A percentile compares a stretch with the other conserved stretches of the same genome.
Conservation (phyloP, 2,113 vertebrate species). For the Sinocyclocheilus maitianheensis region DNA sequence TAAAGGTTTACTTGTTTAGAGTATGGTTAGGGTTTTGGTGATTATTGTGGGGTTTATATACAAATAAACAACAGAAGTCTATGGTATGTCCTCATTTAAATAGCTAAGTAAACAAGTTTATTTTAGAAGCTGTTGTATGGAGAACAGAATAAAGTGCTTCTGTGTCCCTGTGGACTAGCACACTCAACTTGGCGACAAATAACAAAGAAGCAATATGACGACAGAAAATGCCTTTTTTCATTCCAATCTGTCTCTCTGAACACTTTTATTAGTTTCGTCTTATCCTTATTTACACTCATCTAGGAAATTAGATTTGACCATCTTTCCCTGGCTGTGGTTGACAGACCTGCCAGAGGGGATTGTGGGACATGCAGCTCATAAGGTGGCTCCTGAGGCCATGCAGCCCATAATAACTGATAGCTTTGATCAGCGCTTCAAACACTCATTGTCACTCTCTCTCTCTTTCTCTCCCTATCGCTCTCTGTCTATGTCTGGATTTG, state of each 20-base stretch:
- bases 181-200: not conserved
- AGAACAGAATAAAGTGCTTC: constrained; percentile 21
- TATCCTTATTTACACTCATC: constrained; percentile 21
- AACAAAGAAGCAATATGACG: not conserved
- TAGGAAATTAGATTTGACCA: not conserved
- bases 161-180: constrained; percentile 5
- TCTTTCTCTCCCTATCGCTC: constrained; percentile 22
- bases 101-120: not conserved
- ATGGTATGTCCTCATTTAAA: not conserved
- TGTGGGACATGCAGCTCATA: constrained; percentile 11
- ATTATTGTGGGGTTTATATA: not conserved
- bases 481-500: constrained; percentile 51
- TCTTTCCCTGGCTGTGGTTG: not conserved
- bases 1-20: not conserved
- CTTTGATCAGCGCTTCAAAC: constrained; percentile 46
- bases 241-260: constrained; percentile 12
- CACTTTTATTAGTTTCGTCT: not conserved
- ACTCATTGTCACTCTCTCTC: constrained; percentile 27
- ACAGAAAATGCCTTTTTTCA: not conserved
- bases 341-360: constrained; percentile 32
- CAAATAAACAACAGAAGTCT: not conserved
- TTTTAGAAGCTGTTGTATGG: not conserved
- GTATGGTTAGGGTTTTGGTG: not conserved
- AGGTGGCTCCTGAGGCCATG: constrained; percentile 25
- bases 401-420: constrained; percentile 54